Evolutionary conservation across 2,113 vertebrate species (phyloP), one percentile per base, ranked within the genome.

Genomic region (Ibidorhyncha struthersii): DNA sequence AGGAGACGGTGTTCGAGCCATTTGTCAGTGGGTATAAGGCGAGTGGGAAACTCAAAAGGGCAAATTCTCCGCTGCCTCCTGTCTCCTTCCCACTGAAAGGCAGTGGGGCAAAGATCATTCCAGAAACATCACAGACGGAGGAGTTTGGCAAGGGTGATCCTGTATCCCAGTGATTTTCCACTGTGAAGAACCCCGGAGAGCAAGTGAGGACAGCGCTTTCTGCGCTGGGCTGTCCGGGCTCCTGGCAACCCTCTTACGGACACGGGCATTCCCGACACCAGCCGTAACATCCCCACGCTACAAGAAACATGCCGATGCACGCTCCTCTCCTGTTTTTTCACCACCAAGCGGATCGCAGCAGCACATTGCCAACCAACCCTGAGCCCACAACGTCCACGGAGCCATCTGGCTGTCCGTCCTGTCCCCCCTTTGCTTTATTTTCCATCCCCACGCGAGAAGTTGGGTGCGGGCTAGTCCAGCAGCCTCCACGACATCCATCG

Each of bases 1-100:
- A 5, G 79, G 11, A 10, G 50, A 10, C 9, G 2, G 2, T 2
- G 23, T 16, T 34, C 10, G 0, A 11, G 49, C 1, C 2, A 1
- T 9, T 22, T 19, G 14, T 21, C 73, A 15, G 14, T 0, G 55
- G 80, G 70, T 10, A 4, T 0, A 6, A 18, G 25, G 14, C 47
- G 6, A 80, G 86, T 4, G 45, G 85, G 62, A 20, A 25, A 29
- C 26, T 36, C 81, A 9, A 62, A 52, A 85, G 81, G 88, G 73
- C 36, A 45, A 84, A 40, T 49, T 38, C 61, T 43, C 25, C 13
- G 1, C 15, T 43, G 62, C 36, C 12, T 43, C 12, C 59, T 9
- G 38, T 19, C 40, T 26, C 50, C 41, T 50, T 63, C 62, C 56
- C 76, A 2, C 30, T 15, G 82, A 36, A n/a, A 61, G 34, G 78